These are phyloP conservation scores for Altica lythri DNA, from an alignment of 2,888 invertebrate genomes.

Conservation along the genomic window DNA sequence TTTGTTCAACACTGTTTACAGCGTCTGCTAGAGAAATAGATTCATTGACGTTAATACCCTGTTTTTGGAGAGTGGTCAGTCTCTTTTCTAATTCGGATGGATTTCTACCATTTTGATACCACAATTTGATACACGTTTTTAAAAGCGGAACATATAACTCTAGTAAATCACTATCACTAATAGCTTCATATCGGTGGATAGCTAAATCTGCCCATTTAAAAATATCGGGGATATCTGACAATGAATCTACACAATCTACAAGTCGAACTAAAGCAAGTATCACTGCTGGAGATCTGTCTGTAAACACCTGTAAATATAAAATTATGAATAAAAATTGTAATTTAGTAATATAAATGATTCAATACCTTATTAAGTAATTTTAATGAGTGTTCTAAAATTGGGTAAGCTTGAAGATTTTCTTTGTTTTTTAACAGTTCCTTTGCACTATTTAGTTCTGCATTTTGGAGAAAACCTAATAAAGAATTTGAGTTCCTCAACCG, in stretches of 20 bases:
- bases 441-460: slow-evolving; percentile 66
- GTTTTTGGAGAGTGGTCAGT: slow-evolving; percentile 64
- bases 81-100: slow-evolving; percentile 66
- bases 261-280: slow-evolving; percentile 70
- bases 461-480: slow-evolving; percentile 68
- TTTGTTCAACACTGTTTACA: slow-evolving; percentile 62
- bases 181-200: slow-evolving; percentile 71
- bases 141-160: slow-evolving; percentile 71
- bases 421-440: slow-evolving; percentile 64
- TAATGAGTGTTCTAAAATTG: slow-evolving; percentile 70
- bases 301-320: slow-evolving; percentile 60
- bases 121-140: slow-evolving; percentile 69
- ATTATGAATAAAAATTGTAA: slow-evolving; percentile 1
- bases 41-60: slow-evolving; percentile 70
- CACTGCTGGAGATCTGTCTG: slow-evolving; percentile 71
- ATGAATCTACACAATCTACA: slow-evolving; percentile 63
- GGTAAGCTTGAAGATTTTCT: slow-evolving; percentile 65
- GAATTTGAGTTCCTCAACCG: slow-evolving; percentile 63
- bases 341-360: not conserved
- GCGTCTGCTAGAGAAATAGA: slow-evolving; percentile 67
- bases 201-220: slow-evolving; percentile 73
- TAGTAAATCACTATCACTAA: slow-evolving; percentile 71
- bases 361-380: slow-evolving; percentile 66
- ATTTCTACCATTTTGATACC: slow-evolving; percentile 67
- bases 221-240: slow-evolving; percentile 62